phyloP scores from a whole-genome alignment of 2,888 invertebrate species.

The Amaurobius ferox region DNA sequence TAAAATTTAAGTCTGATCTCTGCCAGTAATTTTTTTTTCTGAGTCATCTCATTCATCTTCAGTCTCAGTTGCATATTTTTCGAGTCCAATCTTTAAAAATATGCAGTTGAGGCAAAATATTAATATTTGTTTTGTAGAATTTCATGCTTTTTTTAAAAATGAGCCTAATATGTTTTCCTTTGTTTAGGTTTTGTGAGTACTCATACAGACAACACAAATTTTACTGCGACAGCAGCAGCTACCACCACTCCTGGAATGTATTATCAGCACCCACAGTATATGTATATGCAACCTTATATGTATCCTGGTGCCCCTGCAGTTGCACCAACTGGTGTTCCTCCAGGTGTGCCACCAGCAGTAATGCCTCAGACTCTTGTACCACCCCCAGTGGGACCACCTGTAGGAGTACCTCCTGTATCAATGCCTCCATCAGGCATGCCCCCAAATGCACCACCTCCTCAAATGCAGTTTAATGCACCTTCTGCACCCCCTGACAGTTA shows the following conservation, averaged over 20 bases:
- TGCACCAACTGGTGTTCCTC: conserved; percentile 28
- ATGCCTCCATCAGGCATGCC: not conserved
- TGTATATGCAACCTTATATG: conserved; percentile 65
- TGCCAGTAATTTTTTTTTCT: too few relatives aligned
- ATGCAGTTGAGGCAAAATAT: too few relatives aligned
- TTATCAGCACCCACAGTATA: conserved; percentile 42
- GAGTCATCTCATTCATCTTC: too few relatives aligned
- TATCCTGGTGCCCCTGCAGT: conserved; percentile 44
- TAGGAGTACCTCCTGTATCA: not conserved
- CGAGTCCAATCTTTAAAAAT: too few relatives aligned
- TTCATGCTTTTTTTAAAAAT: too few relatives aligned
- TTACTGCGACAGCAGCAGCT: conserved; percentile 4
- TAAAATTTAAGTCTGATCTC: too few relatives aligned
- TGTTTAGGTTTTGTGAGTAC: conserved; percentile 1
- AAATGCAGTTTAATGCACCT: not conserved
- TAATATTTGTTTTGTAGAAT: too few relatives aligned
- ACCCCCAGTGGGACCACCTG: not conserved
- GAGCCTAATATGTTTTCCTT: too few relatives aligned
- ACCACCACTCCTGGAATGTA: conserved; percentile 27
- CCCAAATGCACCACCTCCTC: not conserved
- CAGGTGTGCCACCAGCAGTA: conserved; percentile 17
- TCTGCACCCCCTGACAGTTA: not conserved
- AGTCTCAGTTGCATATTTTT: too few relatives aligned
- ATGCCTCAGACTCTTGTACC: not conserved
- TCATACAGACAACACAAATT: not conserved